Evolutionary conservation across 2,888 invertebrate genomes (phyloP).

Genomic region (Drosophila incognita): DNA sequence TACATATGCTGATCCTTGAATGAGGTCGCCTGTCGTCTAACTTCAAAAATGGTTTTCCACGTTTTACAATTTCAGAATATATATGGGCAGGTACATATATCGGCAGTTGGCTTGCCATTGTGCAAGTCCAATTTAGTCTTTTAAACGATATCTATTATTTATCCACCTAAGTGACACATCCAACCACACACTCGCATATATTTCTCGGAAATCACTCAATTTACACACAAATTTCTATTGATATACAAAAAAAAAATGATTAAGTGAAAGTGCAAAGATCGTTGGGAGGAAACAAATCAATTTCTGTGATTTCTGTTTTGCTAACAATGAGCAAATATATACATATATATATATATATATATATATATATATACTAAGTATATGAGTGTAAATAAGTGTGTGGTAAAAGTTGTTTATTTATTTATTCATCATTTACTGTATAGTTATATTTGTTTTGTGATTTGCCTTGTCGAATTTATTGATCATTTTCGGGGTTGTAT

Average conservation of each 20-base stretch:
- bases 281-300: conserved; percentile 28
- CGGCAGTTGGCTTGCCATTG: background rate
- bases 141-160: background rate
- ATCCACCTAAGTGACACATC: background rate
- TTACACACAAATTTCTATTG: conserved; percentile 60
- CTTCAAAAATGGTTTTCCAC: background rate
- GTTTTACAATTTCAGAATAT: background rate
- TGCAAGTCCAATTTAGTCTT: background rate
- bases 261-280: conserved; percentile 52
- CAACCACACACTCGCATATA: background rate
- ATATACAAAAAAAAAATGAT: conserved; percentile 38
- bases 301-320: conserved; percentile 42
- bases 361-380: background rate
- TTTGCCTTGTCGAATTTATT: conserved; percentile 10
- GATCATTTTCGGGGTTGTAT: conserved; percentile 13
- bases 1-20: background rate
- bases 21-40: background rate
- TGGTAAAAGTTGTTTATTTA: conserved; percentile 3
- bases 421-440: conserved; percentile 25
- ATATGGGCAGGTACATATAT: background rate
- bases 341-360: background rate
- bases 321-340: conserved; percentile 28
- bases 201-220: conserved; percentile 31
- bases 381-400: background rate
- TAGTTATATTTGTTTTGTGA: conserved; percentile 21